These are phyloP conservation scores for Galago senegalensis DNA, from an alignment of 2,797 vertebrate genomes.

Conservation along the genomic window DNA sequence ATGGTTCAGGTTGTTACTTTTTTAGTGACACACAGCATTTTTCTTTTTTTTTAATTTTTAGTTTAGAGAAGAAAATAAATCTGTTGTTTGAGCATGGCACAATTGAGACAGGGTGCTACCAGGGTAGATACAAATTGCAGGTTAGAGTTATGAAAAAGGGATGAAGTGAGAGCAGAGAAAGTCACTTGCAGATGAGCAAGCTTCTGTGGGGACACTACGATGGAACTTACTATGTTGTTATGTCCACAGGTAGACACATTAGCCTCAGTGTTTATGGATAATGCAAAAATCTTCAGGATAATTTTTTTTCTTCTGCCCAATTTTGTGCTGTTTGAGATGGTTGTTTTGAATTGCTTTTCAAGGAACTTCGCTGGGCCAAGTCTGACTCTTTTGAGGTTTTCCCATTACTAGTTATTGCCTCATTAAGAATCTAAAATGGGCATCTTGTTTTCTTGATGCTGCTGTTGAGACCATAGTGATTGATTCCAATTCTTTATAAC, in stretches of 20 bases:
- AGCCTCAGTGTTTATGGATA: neutral
- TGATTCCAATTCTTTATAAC: conserved; percentile 74
- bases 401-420: conserved; percentile 49
- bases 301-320: neutral
- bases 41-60: neutral
- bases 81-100: neutral
- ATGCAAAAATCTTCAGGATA: conserved; percentile 1
- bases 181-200: neutral
- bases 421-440: conserved; percentile 65
- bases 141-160: neutral
- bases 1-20: neutral
- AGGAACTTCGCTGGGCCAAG: conserved; percentile 38
- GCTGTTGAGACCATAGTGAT: conserved; percentile 72
- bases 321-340: conserved; percentile 32
- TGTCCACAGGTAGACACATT: neutral
- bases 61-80: neutral
- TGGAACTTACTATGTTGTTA: neutral
- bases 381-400: conserved; percentile 68
- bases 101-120: neutral
- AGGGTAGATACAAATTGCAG: neutral
- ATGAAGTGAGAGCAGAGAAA: neutral
- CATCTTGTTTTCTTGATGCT: conserved; percentile 80
- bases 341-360: neutral
- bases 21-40: neutral
- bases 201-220: neutral